Conservation (phyloP, 2,797 vertebrate species). For the Mycteria americana region DNA sequence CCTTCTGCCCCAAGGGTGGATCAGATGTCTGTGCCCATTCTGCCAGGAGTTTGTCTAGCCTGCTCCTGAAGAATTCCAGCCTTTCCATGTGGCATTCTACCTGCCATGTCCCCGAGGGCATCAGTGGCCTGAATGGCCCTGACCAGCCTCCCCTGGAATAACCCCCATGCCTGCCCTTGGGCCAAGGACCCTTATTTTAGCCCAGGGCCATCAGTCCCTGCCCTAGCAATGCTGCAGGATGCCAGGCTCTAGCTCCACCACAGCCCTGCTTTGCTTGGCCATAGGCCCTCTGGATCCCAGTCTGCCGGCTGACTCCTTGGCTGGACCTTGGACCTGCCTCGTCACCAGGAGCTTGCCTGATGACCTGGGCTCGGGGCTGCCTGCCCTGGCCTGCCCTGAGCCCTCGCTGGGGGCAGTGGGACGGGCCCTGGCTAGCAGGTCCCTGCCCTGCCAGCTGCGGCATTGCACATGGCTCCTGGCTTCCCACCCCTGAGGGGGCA, state of each 20-base stretch:
- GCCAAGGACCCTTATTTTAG: neutral
- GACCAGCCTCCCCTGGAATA: neutral
- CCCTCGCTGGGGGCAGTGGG: neutral
- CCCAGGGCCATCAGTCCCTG: neutral
- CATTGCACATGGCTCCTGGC: rapidly evolving
- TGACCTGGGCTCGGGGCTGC: neutral
- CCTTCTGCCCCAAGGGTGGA: neutral
- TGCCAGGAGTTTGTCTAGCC: neutral
- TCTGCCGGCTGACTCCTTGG: neutral
- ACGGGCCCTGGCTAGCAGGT: neutral
- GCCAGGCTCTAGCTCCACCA: neutral
- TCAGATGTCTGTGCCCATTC: neutral
- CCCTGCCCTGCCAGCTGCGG: neutral
- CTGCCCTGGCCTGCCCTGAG: neutral
- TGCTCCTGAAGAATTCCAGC: neutral
- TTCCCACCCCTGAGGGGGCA: neutral
- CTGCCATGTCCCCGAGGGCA: neutral
- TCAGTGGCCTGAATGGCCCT: neutral
- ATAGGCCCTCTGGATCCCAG: neutral
- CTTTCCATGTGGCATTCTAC: neutral
- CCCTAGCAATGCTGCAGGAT: rapidly evolving
- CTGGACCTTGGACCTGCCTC: neutral
- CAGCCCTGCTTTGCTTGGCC: neutral
- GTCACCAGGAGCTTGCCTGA: neutral
- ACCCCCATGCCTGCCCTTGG: too few relatives aligned